phyloP scores from a whole-genome alignment of 2,113 vertebrate genomes.

The Sarotherodon lohbergeri region DNA sequence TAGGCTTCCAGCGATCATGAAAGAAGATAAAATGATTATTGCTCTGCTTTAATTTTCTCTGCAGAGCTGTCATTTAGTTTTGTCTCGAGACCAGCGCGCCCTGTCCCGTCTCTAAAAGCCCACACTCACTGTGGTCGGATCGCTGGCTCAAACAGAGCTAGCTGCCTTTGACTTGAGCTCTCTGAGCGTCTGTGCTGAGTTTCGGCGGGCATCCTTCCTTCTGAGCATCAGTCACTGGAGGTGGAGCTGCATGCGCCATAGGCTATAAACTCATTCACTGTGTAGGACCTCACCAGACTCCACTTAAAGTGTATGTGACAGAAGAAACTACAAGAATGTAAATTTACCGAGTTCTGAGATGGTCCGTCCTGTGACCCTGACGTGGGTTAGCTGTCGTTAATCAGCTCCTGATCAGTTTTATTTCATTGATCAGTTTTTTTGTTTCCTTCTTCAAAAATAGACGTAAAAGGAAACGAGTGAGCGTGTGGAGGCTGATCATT shows the following conservation, averaged over 20 bases:
- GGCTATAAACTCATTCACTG: background rate
- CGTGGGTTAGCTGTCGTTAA: background rate
- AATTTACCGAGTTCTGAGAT: rapidly evolving
- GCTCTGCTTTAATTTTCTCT: background rate
- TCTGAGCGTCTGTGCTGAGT: background rate
- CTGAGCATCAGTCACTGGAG: background rate
- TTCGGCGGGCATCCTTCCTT: background rate
- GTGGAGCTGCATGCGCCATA: background rate
- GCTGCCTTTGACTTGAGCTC: background rate
- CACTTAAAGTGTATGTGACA: background rate
- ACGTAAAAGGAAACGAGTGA: background rate
- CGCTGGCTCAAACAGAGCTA: background rate
- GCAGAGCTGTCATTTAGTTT: background rate
- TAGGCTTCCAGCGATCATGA: rapidly evolving
- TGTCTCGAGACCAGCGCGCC: background rate
- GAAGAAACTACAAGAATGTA: background rate
- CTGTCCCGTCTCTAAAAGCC: background rate
- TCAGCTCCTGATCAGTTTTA: background rate
- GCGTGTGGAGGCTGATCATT: background rate
- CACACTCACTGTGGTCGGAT: rapidly evolving
- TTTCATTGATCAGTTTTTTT: background rate
- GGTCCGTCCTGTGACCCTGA: background rate
- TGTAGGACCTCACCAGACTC: background rate
- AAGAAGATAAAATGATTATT: background rate
- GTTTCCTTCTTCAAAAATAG: background rate